These are phyloP conservation scores for Caracal caracal DNA, from an alignment of 2,113 vertebrate genomes.

Conservation along the genomic window DNA sequence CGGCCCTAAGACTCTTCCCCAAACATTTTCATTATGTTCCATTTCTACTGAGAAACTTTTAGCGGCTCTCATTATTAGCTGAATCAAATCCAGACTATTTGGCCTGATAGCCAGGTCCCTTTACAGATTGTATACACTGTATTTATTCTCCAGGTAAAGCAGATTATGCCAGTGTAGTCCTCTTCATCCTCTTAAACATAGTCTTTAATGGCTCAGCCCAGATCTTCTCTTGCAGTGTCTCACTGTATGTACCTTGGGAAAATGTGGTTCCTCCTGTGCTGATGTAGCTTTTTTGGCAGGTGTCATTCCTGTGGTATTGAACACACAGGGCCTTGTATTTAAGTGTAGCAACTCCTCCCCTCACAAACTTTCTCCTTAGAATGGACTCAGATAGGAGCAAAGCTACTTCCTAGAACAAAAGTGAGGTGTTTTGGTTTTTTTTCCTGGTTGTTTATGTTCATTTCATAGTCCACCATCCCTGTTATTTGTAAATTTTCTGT, in stretches of 20 bases:
- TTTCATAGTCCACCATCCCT: background rate
- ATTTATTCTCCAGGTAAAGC: conserved; percentile 1
- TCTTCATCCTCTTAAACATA: background rate
- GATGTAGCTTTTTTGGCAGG: background rate
- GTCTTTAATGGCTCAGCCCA: background rate
- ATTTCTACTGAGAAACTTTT: background rate
- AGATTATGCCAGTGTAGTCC: background rate
- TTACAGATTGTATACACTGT: background rate
- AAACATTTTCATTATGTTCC: background rate
- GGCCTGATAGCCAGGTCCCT: background rate
- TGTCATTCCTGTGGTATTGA: background rate
- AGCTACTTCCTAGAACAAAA: background rate
- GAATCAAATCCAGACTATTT: background rate
- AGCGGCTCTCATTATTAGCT: background rate
- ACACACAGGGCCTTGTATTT: background rate
- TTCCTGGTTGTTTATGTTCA: background rate
- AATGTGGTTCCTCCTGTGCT: background rate
- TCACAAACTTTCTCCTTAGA: background rate
- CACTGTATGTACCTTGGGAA: background rate
- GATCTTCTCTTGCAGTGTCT: background rate
- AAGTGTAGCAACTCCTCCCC: background rate
- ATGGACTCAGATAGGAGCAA: background rate
- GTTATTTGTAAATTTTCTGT: background rate
- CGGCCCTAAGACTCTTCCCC: background rate
- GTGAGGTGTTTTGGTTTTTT: background rate